phyloP scores from a whole-genome alignment of 2,797 vertebrate genomes.

The Urosaurus nigricauda region DNA sequence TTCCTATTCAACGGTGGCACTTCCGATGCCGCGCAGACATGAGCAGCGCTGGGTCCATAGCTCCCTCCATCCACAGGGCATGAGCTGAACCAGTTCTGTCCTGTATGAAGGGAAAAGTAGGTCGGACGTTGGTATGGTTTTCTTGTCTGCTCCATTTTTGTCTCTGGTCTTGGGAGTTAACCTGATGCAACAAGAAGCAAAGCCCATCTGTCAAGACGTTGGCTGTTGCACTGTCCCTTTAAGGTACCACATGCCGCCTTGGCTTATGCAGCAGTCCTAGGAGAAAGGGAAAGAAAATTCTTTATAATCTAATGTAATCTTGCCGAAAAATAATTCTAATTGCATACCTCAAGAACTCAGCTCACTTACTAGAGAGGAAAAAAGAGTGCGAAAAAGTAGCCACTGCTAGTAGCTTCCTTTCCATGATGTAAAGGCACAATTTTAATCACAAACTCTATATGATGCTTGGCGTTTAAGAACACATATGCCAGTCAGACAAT shows the following conservation, averaged over 20 bases:
- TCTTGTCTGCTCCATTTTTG: slow-evolving; percentile 40
- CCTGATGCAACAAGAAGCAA: not conserved
- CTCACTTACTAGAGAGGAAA: not conserved
- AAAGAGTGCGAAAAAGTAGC: not conserved
- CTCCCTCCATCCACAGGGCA: slow-evolving; percentile 19
- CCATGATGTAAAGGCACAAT: not conserved
- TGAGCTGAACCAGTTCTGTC: slow-evolving; percentile 46
- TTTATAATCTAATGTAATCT: not conserved
- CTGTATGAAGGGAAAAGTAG: slow-evolving; percentile 40
- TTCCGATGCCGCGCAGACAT: slow-evolving; percentile 43
- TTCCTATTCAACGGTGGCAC: slow-evolving; percentile 27
- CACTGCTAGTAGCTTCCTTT: too few relatives aligned
- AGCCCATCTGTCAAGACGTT: slow-evolving; percentile 85
- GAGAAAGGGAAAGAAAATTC: slow-evolving; percentile 44
- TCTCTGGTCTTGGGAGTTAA: slow-evolving; percentile 43
- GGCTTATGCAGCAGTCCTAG: slow-evolving; percentile 95
- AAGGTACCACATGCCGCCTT: slow-evolving; percentile 97
- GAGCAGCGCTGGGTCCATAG: slow-evolving; percentile 11
- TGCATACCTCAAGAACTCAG: not conserved
- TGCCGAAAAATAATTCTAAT: not conserved
- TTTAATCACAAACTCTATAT: not conserved
- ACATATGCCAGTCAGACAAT: too few relatives aligned
- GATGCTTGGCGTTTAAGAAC: slow-evolving; percentile 43
- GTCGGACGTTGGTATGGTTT: slow-evolving; percentile 4
- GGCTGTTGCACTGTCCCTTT: slow-evolving; percentile 88